Percentiles rank a stretch among this genome's conserved stretches.
phyloP scores from a whole-genome alignment of 1,140 invertebrate species.

The Neodiprion virginianus region DNA sequence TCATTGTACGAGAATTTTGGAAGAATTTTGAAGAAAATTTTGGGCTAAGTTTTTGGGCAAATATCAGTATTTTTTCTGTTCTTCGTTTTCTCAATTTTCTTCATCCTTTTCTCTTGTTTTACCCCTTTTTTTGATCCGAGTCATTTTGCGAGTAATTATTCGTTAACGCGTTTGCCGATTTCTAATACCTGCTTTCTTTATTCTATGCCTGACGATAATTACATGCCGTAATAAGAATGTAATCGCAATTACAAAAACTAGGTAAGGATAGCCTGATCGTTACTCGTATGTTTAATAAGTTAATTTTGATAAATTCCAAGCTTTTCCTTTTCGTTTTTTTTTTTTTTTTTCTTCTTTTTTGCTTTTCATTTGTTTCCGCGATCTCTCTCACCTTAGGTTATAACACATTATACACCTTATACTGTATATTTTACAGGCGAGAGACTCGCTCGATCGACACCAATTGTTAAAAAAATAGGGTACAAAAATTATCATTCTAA shows the following conservation, averaged over 20 bases:
- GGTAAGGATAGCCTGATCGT: no score
- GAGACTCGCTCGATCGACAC: constrained; percentile 26
- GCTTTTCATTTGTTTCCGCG: neutral
- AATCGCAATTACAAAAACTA: no score
- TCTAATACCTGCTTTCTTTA: constrained; percentile 16
- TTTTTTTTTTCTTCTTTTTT: constrained; percentile 11
- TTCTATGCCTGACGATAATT: neutral
- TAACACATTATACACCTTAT: no score
- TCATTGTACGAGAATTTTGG: constrained; percentile 21
- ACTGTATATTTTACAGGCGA: neutral
- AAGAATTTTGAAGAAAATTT: constrained; percentile 12
- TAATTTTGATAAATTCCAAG: constrained; percentile 32
- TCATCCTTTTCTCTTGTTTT: neutral
- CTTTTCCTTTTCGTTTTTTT: constrained; percentile 28
- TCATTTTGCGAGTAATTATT: constrained; percentile 14
- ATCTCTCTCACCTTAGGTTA: no score
- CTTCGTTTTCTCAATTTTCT: no score
- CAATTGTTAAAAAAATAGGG: constrained; percentile 62
- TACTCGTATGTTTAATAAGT: constrained; percentile 23
- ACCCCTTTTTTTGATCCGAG: constrained; percentile 17
- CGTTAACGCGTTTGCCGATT: constrained; percentile 22
- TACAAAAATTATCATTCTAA: constrained; percentile 61
- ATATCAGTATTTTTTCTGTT: neutral
- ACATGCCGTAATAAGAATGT: no score
- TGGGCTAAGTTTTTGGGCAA: constrained; percentile 14